Base-by-base conservation (phyloP, 2,888 invertebrate genomes). In the Xanthorhoe designata region DNA sequence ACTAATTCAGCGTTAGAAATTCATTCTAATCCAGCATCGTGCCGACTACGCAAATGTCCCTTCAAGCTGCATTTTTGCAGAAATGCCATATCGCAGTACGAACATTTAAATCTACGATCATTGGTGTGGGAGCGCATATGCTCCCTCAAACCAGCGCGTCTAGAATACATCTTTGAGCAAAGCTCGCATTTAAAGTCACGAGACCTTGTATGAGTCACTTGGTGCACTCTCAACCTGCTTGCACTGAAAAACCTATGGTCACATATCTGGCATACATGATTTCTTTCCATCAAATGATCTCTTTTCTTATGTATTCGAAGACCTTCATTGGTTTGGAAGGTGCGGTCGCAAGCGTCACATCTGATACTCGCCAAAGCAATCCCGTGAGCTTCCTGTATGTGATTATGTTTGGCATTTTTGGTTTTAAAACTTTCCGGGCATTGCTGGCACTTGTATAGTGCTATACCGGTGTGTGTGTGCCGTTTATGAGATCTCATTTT, bases 11-110 rank as follows among this genome's bases (percentile, higher is more conserved):
- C 32, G 5, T 5, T 32, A 3, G 13, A 42, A 13, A 13, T 13
- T 57, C 45, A 57, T 15, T 57, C 24, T n/a, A 56, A 66, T 70
- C 35, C 52, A 38, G 8, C 75, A 38, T 24, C 42, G 50, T 90
- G 87, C 47, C 87, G 86, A 0, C 89, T 88, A 59, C 91, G 92
- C 55, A 90, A 78, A 72, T 91, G 91, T 0, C 88, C 86, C 61
- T 91, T 91, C 10, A 92, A 65, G 67, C 90, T 90, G 54, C 90
- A 91, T 64, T 91, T 91, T 70, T 92, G 90, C 0, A 91, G 87
- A 10, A 91, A 93, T 0, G 88, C 82, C 65, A 90, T 89, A 0
- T 87, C 89, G n/a, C 91, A 92, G 0, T 88, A 79, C 0, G 81
- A 77, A 47, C 92, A 92, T 0, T 85, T 79, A 47, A 91, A 91